These are phyloP conservation scores for Drosophila barbarae DNA, from an alignment of 2,888 invertebrate genomes.

Conservation along the genomic window DNA sequence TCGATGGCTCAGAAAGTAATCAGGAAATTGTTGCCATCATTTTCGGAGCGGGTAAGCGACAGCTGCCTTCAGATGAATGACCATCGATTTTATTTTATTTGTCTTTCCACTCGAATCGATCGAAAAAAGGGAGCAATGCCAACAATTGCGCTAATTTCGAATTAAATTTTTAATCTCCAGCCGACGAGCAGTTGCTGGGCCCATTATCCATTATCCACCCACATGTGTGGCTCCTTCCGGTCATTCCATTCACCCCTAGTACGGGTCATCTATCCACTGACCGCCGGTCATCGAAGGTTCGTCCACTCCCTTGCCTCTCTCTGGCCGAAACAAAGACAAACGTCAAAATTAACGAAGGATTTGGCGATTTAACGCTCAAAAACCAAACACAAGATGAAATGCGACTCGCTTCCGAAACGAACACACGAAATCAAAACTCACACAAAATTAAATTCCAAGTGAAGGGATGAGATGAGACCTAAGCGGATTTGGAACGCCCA, in stretches of 20 bases:
- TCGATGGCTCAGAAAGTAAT: constrained; percentile 63
- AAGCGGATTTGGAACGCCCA: constrained; percentile 80
- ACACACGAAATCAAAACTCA: constrained; percentile 40
- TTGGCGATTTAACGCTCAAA: constrained; percentile 72
- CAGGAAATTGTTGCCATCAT: constrained; percentile 72
- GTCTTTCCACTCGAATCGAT: constrained; percentile 53
- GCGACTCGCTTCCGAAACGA: constrained; percentile 36
- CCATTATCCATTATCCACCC: constrained; percentile 54
- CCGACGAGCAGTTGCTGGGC: constrained; percentile 50
- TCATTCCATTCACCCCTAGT: constrained; percentile 50
- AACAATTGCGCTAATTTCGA: constrained; percentile 78
- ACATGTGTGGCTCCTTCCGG: constrained; percentile 50
- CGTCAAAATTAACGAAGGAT: constrained; percentile 74
- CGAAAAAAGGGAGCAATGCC: constrained; percentile 55
- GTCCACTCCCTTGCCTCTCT: constrained; percentile 46
- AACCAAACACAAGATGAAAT: constrained; percentile 65
- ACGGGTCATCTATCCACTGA: constrained; percentile 61
- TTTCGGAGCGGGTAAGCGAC: constrained; percentile 38
- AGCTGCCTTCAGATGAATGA: constrained; percentile 25
- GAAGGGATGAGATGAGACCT: constrained; percentile 44
- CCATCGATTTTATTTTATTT: constrained; percentile 62
- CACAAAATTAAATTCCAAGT: constrained; percentile 46
- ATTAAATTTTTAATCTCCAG: constrained; percentile 74
- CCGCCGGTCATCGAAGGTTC: constrained; percentile 59
- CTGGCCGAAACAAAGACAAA: constrained; percentile 54